These are phyloP conservation scores for Oryzaephilus surinamensis DNA, from an alignment of 1,140 invertebrate species.

Conservation along the genomic window DNA sequence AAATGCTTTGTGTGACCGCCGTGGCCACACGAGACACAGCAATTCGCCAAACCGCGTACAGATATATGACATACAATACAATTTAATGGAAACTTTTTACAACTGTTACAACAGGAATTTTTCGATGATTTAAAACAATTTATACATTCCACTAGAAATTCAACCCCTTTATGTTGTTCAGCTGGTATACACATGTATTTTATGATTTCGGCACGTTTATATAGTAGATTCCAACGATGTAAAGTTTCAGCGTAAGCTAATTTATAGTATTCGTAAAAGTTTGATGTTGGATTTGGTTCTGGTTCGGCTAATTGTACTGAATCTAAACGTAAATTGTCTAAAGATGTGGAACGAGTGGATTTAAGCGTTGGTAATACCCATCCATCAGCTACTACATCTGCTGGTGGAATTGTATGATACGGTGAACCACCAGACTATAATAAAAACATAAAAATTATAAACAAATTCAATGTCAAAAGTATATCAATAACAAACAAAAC, in stretches of 20 bases:
- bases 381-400: constrained; percentile 68
- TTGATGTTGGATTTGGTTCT: constrained; percentile 23
- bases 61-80: constrained; percentile 79
- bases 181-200: constrained; percentile 57
- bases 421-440: constrained; percentile 56
- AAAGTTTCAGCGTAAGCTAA: constrained; percentile 80
- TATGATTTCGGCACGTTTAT: constrained; percentile 70
- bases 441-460: constrained; percentile 1
- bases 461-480: no score
- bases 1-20: constrained; percentile 81
- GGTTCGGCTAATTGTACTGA: constrained; percentile 6
- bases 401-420: constrained; percentile 83
- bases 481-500: no score
- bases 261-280: constrained; percentile 78
- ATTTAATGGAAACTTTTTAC: constrained; percentile 32
- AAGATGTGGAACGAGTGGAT: constrained; percentile 59
- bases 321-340: constrained; percentile 53
- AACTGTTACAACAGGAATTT: constrained; percentile 53
- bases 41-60: constrained; percentile 71
- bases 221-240: constrained; percentile 67
- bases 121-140: constrained; percentile 49
- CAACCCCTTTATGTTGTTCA: constrained; percentile 56
- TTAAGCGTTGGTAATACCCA: constrained; percentile 51
- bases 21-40: constrained; percentile 80
- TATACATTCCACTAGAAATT: constrained; percentile 65